Evolutionary conservation across 2,888 invertebrate species (phyloP), one percentile per base, ranked within the genome.

Genomic region (Apodemia mormo): DNA sequence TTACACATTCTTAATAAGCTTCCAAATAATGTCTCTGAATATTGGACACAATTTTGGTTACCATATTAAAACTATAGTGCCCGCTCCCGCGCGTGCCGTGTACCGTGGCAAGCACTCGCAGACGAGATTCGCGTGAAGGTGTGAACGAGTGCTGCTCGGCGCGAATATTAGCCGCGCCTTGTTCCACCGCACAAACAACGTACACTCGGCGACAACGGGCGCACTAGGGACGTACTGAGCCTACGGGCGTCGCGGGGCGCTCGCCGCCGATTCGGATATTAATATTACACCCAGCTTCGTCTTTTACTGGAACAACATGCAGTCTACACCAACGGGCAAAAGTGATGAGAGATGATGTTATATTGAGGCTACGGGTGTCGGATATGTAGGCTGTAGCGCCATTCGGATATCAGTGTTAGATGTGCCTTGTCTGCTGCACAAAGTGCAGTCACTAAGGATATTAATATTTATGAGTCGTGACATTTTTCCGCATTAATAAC

Each of bases 61-160:
- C 40, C 7, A 40, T 40, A 40, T 40, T 3, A 40, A 40, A 7
- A 1, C 1, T 40, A 7, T 7, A 5, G 1, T 9, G 2, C 10
- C 43, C 75, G 77, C 76, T 71, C 1, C 12, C 65, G 73, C 74
- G 52, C 30, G 37, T 73, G 52, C 1, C 73, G 54, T 58, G 71
- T 52, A 43, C 69, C 73, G 68, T n/a, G 54, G 67, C 68, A 69
- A 69, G 74, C 71, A 74, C 73, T 75, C 72, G 74, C 73, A 73
- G 73, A 69, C 77, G 74, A 77, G 77, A 76, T 73, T 73, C 74
- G 76, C 74, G 76, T 73, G 78, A 75, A 80, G 80, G 79, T 78
- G 80, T 77, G 79, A 79, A 74, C 76, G 76, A 77, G 77, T 74
- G 78, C 74, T 70, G 71, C 73, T 76, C 74, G 72, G 73, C 58